These are phyloP conservation scores for Drosophila leontia DNA, from an alignment of 1,140 invertebrate genomes.

Conservation along the genomic window DNA sequence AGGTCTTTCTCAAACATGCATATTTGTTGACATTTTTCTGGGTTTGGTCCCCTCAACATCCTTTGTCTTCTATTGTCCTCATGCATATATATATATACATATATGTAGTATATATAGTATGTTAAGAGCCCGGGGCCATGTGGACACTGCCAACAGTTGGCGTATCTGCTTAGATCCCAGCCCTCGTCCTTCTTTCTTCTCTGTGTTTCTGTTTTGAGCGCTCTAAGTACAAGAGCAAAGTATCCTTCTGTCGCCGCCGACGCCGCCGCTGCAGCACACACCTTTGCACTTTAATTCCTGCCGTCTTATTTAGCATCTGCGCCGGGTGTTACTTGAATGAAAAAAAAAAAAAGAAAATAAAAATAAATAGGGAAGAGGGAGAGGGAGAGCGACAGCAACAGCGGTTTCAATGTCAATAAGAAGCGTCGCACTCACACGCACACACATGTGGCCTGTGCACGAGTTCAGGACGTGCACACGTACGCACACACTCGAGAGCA, in stretches of 20 bases:
- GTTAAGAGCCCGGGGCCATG: conserved; percentile 26
- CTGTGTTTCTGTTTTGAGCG: conserved; percentile 14
- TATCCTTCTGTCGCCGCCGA: conserved; percentile 23
- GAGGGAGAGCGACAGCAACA: conserved; percentile 1
- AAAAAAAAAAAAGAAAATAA: conserved; percentile 1
- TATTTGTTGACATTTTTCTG: conserved; percentile 11
- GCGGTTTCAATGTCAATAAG: conserved; percentile 63
- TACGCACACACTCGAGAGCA: conserved; percentile 35
- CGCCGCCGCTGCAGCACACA: conserved; percentile 39
- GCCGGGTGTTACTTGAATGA: conserved; percentile 71
- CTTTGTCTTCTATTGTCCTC: conserved; percentile 2
- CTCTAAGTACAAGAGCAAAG: conserved; percentile 40
- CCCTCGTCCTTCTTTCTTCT: conserved; percentile 14
- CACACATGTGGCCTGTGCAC: conserved; percentile 55
- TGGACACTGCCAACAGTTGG: conserved; percentile 35
- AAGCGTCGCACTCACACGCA: conserved; percentile 37
- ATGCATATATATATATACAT: too few relatives aligned
- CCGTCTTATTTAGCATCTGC: conserved; percentile 80
- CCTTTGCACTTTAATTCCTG: conserved; percentile 77
- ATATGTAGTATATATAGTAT: not conserved
- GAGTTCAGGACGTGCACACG: conserved; percentile 69
- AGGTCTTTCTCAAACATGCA: not conserved
- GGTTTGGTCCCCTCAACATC: not conserved
- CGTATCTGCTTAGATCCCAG: conserved; percentile 31
- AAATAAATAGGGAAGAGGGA: conserved; percentile 5